These are phyloP conservation scores for human (Homo sapiens) DNA, from an alignment of 2,113 vertebrate species.

Conservation along the genomic window GRCh38 chr1:242479501-242480000, in stretches of 20 bases:
- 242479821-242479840: too few species aligned
- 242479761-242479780: too few species aligned
- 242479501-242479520: not conserved
- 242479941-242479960: too few species aligned
- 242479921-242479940: too few species aligned
- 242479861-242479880: too few species aligned
- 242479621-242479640: not conserved
- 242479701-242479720: not conserved
- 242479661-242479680: not conserved
- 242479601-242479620: not conserved
- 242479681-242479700: not conserved
- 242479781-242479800: too few species aligned
- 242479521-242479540: constrained; percentile 5
- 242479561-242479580: not conserved
- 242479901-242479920: accelerated
- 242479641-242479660: not conserved
- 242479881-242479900: too few species aligned
- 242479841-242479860: too few species aligned
- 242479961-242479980: too few species aligned
- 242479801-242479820: too few species aligned
- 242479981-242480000: too few species aligned
- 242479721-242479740: not conserved
- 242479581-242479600: not conserved
- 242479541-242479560: not conserved
- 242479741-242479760: not conserved